These are phyloP conservation scores for Oxycera nigricornis DNA, from an alignment of 2,888 invertebrate genomes.

Conservation along the genomic window DNA sequence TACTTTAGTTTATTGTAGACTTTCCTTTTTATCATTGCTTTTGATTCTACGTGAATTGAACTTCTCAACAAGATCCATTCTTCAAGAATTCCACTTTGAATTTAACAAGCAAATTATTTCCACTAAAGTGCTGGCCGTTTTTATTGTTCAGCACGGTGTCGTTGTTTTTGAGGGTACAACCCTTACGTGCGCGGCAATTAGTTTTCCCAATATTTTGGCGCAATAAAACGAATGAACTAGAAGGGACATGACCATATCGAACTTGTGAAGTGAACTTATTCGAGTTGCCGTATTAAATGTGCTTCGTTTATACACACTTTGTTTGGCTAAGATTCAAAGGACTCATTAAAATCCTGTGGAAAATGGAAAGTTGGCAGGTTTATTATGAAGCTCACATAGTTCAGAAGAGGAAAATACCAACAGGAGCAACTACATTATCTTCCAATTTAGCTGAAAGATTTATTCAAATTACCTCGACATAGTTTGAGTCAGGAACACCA, in stretches of 20 bases:
- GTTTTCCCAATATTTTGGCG: slow-evolving; percentile 5
- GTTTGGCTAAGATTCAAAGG: too few species aligned
- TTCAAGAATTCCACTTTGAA: slow-evolving; percentile 7
- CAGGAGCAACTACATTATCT: not conserved
- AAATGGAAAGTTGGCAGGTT: not conserved
- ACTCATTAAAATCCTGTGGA: too few species aligned
- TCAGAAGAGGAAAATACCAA: not conserved
- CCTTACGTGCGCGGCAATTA: slow-evolving; percentile 33
- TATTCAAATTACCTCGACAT: not conserved
- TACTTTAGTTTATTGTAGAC: too few species aligned
- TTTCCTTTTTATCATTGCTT: not conserved
- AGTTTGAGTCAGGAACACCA: not conserved
- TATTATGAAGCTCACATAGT: not conserved
- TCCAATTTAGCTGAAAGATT: not conserved
- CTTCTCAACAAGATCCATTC: not conserved
- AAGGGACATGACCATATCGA: not conserved
- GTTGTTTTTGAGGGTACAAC: not conserved
- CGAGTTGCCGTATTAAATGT: not conserved
- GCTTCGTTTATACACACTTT: not conserved
- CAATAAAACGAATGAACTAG: slow-evolving; percentile 21
- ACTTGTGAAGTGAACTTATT: not conserved
- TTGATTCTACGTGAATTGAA: not conserved
- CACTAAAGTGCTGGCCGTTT: slow-evolving; percentile 2
- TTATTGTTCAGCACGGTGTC: not conserved
- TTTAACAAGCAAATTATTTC: slow-evolving; percentile 29